phyloP scores from a whole-genome alignment of 2,113 vertebrate species.

The Microcebus tavaratra region DNA sequence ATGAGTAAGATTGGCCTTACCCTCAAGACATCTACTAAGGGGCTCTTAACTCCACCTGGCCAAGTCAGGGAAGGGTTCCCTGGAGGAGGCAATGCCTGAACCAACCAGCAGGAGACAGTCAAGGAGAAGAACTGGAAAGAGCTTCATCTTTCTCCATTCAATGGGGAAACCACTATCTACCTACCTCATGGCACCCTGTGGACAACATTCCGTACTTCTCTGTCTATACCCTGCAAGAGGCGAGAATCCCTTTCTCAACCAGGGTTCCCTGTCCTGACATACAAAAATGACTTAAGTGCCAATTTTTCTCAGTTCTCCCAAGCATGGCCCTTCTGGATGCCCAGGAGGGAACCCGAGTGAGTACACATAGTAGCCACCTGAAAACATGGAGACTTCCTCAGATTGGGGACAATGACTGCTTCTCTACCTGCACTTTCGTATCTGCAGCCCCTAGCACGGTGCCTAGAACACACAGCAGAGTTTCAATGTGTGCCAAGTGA shows the following conservation, averaged over 20 bases:
- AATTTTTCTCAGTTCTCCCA: not conserved
- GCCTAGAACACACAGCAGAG: not conserved
- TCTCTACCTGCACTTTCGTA: not conserved
- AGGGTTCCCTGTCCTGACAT: not conserved
- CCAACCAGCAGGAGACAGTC: not conserved
- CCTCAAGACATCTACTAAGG: not conserved
- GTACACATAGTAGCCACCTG: not conserved
- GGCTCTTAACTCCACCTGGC: not conserved
- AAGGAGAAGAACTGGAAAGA: not conserved
- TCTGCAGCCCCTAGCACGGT: not conserved
- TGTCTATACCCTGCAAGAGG: not conserved
- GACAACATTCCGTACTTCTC: not conserved
- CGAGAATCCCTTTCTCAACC: not conserved
- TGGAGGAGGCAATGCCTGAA: not conserved
- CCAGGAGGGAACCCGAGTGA: not conserved
- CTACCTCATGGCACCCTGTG: not conserved
- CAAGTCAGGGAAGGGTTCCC: not conserved
- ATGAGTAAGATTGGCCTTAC: not conserved
- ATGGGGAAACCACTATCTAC: not conserved
- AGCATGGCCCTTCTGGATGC: not conserved
- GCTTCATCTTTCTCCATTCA: not conserved
- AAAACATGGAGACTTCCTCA: not conserved
- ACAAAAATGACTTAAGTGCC: not conserved
- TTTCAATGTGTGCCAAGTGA: not conserved
- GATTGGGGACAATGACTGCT: not conserved